Evolutionary conservation across 1,140 invertebrate genomes (phyloP).

Genomic region (Bombus pascuorum): DNA sequence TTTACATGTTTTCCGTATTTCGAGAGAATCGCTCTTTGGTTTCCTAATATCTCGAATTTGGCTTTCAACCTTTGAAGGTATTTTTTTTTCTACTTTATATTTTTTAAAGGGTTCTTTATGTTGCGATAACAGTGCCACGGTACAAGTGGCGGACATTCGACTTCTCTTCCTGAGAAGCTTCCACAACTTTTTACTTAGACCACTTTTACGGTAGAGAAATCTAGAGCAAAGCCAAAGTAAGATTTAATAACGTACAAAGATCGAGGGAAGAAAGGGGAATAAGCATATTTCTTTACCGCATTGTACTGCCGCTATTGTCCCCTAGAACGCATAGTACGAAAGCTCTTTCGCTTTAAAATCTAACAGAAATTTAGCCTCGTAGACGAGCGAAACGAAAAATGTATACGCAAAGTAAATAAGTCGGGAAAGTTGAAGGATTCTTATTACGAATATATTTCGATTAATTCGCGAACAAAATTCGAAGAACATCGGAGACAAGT

Average conservation of each 20-base stretch:
- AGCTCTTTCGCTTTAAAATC: neutral
- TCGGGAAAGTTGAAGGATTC: neutral
- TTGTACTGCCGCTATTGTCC: neutral
- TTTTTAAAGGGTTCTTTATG: neutral
- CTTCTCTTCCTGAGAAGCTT: too few relatives aligned
- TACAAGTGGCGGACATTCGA: neutral
- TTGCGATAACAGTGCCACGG: neutral
- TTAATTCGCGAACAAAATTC: neutral
- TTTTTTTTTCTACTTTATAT: neutral
- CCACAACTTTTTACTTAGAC: neutral
- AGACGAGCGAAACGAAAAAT: too few relatives aligned
- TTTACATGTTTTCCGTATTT: too few relatives aligned
- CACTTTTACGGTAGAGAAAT: neutral
- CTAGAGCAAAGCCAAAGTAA: neutral
- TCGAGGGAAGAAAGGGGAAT: neutral
- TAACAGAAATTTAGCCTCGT: neutral
- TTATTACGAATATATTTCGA: neutral
- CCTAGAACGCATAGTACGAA: neutral
- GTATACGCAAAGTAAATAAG: neutral
- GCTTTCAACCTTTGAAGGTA: neutral
- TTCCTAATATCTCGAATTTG: neutral
- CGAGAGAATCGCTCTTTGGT: too few relatives aligned
- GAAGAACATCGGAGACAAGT: too few relatives aligned
- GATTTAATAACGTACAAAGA: neutral
- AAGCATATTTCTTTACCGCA: neutral